Evolutionary conservation across 35 echinoderm and acorn worm species (phyloP).

Genomic region (Patiria miniata): DNA sequence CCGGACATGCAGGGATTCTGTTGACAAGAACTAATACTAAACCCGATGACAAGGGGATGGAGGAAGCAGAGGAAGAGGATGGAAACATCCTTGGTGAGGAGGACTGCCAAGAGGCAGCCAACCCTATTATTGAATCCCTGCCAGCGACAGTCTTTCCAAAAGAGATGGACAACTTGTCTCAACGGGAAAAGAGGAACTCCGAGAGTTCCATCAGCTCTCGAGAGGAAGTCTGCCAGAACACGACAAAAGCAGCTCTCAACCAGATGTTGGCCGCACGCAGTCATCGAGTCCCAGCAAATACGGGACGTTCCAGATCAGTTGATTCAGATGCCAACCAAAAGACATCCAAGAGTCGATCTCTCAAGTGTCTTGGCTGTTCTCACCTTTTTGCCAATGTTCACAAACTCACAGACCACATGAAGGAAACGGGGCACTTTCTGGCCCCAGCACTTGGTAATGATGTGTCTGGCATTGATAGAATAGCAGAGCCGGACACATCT

Average conservation of each 20-base stretch:
- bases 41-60: slow-evolving; percentile 17
- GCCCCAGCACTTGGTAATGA: slow-evolving; percentile 18
- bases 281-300: not conserved
- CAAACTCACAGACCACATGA: slow-evolving; percentile 56
- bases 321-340: slow-evolving; percentile 1
- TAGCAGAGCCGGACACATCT: not conserved
- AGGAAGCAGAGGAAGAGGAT: slow-evolving; percentile 31
- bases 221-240: slow-evolving; percentile 13
- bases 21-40: slow-evolving; percentile 27
- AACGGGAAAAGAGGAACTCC: slow-evolving; percentile 7
- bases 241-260: slow-evolving; percentile 35
- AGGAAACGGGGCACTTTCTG: slow-evolving; percentile 56
- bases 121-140: not conserved
- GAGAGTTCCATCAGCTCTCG: not conserved
- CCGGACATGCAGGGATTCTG: slow-evolving; percentile 53
- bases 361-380: slow-evolving; percentile 43
- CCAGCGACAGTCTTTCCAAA: not conserved
- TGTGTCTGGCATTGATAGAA: not conserved
- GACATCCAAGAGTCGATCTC: slow-evolving; percentile 31
- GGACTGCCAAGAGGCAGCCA: not conserved
- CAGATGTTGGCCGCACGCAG: slow-evolving; percentile 34
- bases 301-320: not conserved
- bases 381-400: slow-evolving; percentile 57
- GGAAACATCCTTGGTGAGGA: not conserved
- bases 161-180: not conserved